These are phyloP conservation scores for Disparrhopalites patrizii DNA, from an alignment of 2,888 invertebrate genomes.

Conservation along the genomic window DNA sequence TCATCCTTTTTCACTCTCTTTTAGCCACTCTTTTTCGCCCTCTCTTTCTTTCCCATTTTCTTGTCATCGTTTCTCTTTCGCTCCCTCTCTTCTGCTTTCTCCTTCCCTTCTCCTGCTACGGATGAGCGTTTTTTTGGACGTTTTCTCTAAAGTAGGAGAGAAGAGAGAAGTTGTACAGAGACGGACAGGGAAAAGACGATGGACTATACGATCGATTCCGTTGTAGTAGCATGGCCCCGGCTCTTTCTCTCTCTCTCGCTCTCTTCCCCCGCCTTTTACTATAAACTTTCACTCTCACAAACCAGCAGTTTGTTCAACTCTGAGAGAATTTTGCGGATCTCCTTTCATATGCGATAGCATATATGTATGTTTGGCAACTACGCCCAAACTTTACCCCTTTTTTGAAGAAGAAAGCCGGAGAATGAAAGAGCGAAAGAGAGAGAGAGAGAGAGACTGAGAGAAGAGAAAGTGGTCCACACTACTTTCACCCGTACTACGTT, in stretches of 20 bases:
- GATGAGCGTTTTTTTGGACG: neutral
- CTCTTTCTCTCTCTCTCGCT: conserved; percentile 13
- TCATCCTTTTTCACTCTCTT: no score
- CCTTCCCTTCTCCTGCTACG: no score
- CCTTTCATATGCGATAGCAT: neutral
- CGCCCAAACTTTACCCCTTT: conserved; percentile 6
- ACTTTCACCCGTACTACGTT: no score
- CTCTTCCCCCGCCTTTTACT: no score
- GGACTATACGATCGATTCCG: conserved; percentile 20
- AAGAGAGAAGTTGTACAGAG: neutral
- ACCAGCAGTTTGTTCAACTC: conserved; percentile 8
- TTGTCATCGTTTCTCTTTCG: conserved; percentile 1
- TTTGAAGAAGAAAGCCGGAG: neutral
- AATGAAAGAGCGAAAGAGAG: neutral
- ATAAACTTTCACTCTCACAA: neutral
- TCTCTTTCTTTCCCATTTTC: no score
- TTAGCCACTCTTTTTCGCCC: no score
- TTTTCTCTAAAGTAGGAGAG: neutral
- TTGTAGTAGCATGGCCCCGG: conserved; percentile 21
- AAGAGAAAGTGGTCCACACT: no score
- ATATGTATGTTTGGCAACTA: neutral
- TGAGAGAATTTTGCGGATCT: neutral
- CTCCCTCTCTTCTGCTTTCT: neutral
- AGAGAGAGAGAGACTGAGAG: neutral
- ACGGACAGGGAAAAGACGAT: neutral